Evolutionary conservation across 1,140 invertebrate species (phyloP), one percentile per base, ranked within the genome.

Genomic region (Thaumetopoea pityocampa): DNA sequence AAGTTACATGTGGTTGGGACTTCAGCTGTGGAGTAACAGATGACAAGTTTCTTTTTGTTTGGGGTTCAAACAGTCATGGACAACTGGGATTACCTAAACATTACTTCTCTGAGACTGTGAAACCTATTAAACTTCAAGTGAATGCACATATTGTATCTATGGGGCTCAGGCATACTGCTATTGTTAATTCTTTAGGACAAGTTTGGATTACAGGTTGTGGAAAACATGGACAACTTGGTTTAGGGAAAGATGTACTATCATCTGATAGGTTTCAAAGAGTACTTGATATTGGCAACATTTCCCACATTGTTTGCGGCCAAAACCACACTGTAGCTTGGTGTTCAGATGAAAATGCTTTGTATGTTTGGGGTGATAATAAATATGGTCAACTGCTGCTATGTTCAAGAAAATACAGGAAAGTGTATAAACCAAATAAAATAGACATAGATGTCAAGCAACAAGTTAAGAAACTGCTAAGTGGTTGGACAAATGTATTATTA

Each of bases 21-120:
- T 89, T 88, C 57, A 90, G 90, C 19, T 88, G 90, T 45, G 91
- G 89, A 22, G 86, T 93, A 5, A 88, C 89, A 10, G 77, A 88
- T 56, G 86, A 88, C 47, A 88, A 90, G 12, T 85, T 88, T 4
- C 48, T 94, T 1, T 90, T 89, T 77, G 88, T 91, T 1, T 94
- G 92, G 92, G 92, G 93, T 2, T 92, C 92, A 7, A 94, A 94
- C 74, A 80, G 74, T 23, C 90, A 90, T 67, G 90, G 91, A 9
- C 93, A 95, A 62, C 65, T 95, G 14, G 92, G 92, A 1, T 71
- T 90, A 15, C 83, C 83, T n/a, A 79, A 73, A 62, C 53, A 80
- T 29, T 65, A 85, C 33, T 86, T 86, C 38, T 43, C 67, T 16
- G 73, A 78, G 30, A 28, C 49, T 29, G 47, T 81, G 1, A 74